A percentile compares a stretch with the other conserved stretches of the same genome.
These are phyloP conservation scores for Latheticus oryzae DNA, from an alignment of 2,888 invertebrate species.

Conservation along the genomic window DNA sequence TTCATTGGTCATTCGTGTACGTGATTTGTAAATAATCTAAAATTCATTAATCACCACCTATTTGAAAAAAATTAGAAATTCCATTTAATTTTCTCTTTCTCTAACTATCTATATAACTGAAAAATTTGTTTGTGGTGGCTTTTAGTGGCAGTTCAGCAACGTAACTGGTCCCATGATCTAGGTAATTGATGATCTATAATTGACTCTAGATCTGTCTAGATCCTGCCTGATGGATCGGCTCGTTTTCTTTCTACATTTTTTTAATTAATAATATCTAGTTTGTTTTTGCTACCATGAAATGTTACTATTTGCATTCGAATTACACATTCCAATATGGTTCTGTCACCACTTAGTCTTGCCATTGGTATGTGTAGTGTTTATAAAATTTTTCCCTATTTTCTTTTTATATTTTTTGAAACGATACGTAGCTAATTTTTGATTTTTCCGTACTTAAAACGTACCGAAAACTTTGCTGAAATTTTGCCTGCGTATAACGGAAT, in stretches of 20 bases:
- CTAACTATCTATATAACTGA: constrained; percentile 19
- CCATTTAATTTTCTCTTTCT: constrained; percentile 1
- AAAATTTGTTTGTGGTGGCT: constrained; percentile 61
- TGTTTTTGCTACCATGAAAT: constrained; percentile 54
- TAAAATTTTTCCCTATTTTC: constrained; percentile 21
- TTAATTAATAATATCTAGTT: constrained; percentile 48
- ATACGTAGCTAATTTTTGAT: constrained; percentile 45
- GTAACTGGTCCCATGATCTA: constrained; percentile 73
- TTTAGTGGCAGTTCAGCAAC: constrained; percentile 73
- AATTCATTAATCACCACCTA: constrained; percentile 43
- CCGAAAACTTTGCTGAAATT: constrained; percentile 54
- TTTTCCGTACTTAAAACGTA: constrained; percentile 44
- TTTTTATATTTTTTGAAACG: constrained; percentile 30
- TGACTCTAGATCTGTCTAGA: constrained; percentile 65
- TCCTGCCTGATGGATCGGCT: constrained; percentile 65
- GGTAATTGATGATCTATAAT: constrained; percentile 67
- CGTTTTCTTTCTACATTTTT: constrained; percentile 54
- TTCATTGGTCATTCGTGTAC: no score
- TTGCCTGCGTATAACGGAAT: constrained; percentile 61
- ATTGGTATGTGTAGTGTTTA: constrained; percentile 42
- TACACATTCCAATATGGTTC: constrained; percentile 48
- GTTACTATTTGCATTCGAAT: constrained; percentile 47
- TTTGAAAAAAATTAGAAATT: constrained; percentile 4
- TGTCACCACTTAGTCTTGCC: constrained; percentile 38
- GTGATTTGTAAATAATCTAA: constrained; percentile 26